Evolutionary conservation across 2,888 invertebrate species (phyloP).

Genomic region (Lamproptera curius): DNA sequence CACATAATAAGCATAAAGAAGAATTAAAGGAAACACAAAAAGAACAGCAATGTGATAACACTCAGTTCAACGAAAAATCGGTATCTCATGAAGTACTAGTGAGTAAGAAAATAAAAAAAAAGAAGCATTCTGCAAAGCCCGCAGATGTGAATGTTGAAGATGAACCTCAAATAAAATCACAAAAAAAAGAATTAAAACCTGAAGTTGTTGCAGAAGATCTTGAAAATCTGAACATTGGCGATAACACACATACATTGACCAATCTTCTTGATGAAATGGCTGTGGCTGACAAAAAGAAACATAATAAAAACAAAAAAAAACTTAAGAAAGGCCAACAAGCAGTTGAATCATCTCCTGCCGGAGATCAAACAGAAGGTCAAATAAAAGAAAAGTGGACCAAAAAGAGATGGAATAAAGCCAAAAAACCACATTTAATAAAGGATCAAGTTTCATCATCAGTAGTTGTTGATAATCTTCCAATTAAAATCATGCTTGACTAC

Average conservation of each 20-base stretch:
- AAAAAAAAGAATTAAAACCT: slow-evolving; percentile 42
- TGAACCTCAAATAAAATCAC: slow-evolving; percentile 43
- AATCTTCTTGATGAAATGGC: slow-evolving; percentile 61
- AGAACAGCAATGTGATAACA: slow-evolving; percentile 14
- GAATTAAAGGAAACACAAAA: background rate
- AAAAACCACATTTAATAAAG: slow-evolving; percentile 37
- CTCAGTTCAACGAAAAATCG: slow-evolving; percentile 13
- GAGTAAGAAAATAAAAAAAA: slow-evolving; percentile 39
- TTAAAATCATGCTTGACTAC: slow-evolving; percentile 48
- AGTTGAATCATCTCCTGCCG: slow-evolving; percentile 21
- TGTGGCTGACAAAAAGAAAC: slow-evolving; percentile 55
- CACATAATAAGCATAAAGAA: slow-evolving; percentile 2
- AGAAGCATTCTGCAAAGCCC: slow-evolving; percentile 36
- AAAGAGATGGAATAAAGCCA: slow-evolving; percentile 62
- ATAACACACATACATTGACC: slow-evolving; percentile 57
- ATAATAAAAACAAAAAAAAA: slow-evolving; percentile 43
- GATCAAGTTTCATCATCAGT: slow-evolving; percentile 37
- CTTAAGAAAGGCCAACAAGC: slow-evolving; percentile 38
- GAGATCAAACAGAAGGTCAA: slow-evolving; percentile 36
- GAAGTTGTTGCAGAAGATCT: slow-evolving; percentile 51
- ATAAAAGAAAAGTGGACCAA: slow-evolving; percentile 60
- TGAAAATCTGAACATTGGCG: slow-evolving; percentile 58
- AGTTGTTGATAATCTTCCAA: slow-evolving; percentile 55
- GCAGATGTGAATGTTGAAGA: slow-evolving; percentile 30
- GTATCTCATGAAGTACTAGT: slow-evolving; percentile 30